Conservation (phyloP, 2,797 vertebrate genomes). For the Ambastaia sidthimunki region DNA sequence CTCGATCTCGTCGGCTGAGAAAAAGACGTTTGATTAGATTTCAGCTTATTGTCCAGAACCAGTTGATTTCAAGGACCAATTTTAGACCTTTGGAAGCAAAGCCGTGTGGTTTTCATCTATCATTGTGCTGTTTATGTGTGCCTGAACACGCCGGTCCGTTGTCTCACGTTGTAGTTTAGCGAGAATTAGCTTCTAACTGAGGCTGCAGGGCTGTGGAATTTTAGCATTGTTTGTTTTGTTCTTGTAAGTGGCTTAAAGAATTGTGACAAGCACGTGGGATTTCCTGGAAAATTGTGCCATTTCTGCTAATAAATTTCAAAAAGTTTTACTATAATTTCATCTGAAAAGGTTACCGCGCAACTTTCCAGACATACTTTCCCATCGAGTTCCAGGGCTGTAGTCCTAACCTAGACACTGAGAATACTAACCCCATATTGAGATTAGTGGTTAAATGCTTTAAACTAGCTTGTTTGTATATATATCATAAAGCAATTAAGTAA, state of each 20-base stretch:
- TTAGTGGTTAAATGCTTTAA: conserved; percentile 35
- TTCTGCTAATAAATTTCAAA: neutral
- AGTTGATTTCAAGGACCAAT: conserved; percentile 40
- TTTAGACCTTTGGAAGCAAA: conserved; percentile 33
- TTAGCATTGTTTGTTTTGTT: neutral
- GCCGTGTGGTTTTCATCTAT: conserved; percentile 16
- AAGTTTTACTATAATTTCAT: neutral
- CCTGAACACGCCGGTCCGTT: neutral
- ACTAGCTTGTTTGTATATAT: conserved; percentile 55
- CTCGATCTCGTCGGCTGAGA: conserved; percentile 37
- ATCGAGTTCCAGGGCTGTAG: neutral
- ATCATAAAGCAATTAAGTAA: conserved; percentile 1
- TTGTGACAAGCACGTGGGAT: neutral
- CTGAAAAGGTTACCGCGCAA: neutral
- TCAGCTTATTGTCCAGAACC: conserved; percentile 42
- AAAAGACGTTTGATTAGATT: conserved; percentile 45
- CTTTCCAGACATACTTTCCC: neutral
- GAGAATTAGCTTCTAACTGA: conserved; percentile 5
- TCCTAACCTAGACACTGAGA: neutral
- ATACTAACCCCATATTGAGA: too few relatives aligned
- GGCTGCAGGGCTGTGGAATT: neutral
- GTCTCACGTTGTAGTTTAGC: neutral
- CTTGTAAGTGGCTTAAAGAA: neutral
- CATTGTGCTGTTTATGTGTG: neutral
- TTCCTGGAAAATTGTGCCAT: neutral